Conservation (phyloP, 2,797 vertebrate species). For the Gymnodraco acuticeps region DNA sequence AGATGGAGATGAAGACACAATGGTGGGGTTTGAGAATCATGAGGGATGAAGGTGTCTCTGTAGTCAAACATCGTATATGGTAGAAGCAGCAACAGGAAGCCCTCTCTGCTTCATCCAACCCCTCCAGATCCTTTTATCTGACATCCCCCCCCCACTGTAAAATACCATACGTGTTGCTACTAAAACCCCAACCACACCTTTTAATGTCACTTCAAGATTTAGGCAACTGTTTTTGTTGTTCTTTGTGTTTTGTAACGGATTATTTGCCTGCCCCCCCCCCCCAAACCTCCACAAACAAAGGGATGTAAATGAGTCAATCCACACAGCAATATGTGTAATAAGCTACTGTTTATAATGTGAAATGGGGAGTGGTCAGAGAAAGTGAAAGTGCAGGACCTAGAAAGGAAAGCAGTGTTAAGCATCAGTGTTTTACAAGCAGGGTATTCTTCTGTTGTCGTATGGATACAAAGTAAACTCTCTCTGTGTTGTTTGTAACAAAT, state of each 20-base stretch:
- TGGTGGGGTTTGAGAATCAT: background rate
- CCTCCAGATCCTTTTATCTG: slow-evolving; percentile 37
- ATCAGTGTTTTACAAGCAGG: slow-evolving; percentile 13
- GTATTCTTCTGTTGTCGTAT: background rate
- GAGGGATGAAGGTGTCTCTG: background rate
- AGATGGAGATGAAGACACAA: background rate
- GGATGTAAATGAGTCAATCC: slow-evolving; percentile 5
- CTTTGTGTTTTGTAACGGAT: slow-evolving; percentile 72
- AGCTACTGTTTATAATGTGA: slow-evolving; percentile 24
- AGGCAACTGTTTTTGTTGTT: slow-evolving; percentile 57
- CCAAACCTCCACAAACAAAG: background rate
- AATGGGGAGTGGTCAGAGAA: background rate
- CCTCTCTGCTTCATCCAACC: slow-evolving; percentile 50
- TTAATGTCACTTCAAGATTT: slow-evolving; percentile 43
- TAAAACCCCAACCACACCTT: slow-evolving; percentile 43
- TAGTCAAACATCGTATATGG: slow-evolving; percentile 5
- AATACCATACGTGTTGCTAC: slow-evolving; percentile 58
- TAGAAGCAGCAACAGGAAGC: background rate
- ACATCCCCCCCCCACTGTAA: slow-evolving; percentile 59
- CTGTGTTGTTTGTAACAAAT: slow-evolving; percentile 19
- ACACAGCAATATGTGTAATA: slow-evolving; percentile 20
- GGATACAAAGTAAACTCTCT: slow-evolving; percentile 55
- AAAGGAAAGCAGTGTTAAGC: slow-evolving; percentile 3
- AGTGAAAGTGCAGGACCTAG: background rate
- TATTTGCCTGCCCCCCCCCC: slow-evolving; percentile 41